Evolutionary conservation across 2,888 invertebrate genomes (phyloP), one percentile per base, ranked within the genome.

Genomic region (Eurytoma adleriae): DNA sequence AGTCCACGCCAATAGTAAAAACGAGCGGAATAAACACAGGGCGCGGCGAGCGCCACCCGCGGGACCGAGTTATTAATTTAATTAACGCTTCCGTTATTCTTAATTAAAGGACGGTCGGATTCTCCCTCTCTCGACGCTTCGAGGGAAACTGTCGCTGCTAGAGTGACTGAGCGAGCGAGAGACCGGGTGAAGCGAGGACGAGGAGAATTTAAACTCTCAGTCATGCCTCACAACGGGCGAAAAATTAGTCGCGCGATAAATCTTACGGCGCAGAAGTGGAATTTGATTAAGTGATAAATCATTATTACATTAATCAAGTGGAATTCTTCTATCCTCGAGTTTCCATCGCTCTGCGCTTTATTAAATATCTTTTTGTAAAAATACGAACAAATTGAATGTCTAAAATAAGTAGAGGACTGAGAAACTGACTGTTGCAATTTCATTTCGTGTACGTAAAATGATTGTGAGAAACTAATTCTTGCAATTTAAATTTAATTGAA

Each of bases 31-130:
- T 69, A 76, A 62, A 56, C 62, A 80, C 80, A 67, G 54, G 16
- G 54, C 54, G 54, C 54, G 59, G 81, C 67, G 79, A 78, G 71
- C 75, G 79, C 75, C 79, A 40, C 79, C 71, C 73, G 79, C 59
- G 78, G 67, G 80, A 80, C 76, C 78, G 74, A 83, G 82, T 84
- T 84, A 82, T 84, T 84, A 82, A 84, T 84, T 84, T 84, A 83
- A 84, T 84, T 84, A 84, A 84, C 79, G 82, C 82, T 80, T 78
- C 52, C 82, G 80, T 82, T 84, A 83, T 83, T 84, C 82, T 79
- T 79, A 73, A 84, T 82, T 83, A 82, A 83, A 82, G 77, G 80
- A 78, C 72, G 69, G 75, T 79, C 71, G 64, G 24, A 64, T 40
- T 40, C 40, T 30, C 30, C 30, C 30, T 30, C 30, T 40, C 64